Evolutionary conservation across 1,140 invertebrate genomes (phyloP).

Genomic region (Drosophila pachea): DNA sequence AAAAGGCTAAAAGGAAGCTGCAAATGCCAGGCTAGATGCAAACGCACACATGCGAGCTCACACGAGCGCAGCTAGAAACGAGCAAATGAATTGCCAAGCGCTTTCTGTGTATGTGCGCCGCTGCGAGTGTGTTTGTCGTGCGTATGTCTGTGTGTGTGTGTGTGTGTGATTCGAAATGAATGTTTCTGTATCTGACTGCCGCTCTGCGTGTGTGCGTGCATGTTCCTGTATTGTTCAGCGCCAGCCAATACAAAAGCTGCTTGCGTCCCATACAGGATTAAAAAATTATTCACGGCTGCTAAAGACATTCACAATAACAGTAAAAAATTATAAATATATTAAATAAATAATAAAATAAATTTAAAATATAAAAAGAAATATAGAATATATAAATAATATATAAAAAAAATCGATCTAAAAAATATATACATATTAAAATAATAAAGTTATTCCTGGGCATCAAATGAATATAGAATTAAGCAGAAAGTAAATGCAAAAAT

Average conservation of each 20-base stretch:
- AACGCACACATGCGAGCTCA: constrained; percentile 30
- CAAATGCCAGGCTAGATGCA: constrained; percentile 49
- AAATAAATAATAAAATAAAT: background rate
- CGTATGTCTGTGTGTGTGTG: background rate
- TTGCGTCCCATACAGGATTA: background rate
- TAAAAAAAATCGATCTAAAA: too few species aligned
- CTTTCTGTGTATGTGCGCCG: constrained; percentile 1
- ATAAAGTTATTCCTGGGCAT: too few species aligned
- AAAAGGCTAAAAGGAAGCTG: constrained; percentile 58
- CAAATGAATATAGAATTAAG: too few species aligned
- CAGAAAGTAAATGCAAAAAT: too few species aligned
- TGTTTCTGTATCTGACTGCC: background rate
- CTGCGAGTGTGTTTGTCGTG: too few species aligned
- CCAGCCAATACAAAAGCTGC: constrained; percentile 7
- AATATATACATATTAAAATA: too few species aligned
- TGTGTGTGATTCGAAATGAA: constrained; percentile 13
- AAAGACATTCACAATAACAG: background rate
- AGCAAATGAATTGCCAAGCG: constrained; percentile 51
- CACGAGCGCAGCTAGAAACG: background rate
- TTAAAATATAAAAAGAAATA: too few species aligned
- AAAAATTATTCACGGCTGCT: background rate
- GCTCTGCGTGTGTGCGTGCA: background rate
- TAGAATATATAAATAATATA: background rate
- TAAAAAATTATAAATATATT: background rate
- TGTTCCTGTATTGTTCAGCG: background rate